These are phyloP conservation scores for Nasonia giraulti DNA, from an alignment of 1,140 invertebrate genomes.

Conservation along the genomic window DNA sequence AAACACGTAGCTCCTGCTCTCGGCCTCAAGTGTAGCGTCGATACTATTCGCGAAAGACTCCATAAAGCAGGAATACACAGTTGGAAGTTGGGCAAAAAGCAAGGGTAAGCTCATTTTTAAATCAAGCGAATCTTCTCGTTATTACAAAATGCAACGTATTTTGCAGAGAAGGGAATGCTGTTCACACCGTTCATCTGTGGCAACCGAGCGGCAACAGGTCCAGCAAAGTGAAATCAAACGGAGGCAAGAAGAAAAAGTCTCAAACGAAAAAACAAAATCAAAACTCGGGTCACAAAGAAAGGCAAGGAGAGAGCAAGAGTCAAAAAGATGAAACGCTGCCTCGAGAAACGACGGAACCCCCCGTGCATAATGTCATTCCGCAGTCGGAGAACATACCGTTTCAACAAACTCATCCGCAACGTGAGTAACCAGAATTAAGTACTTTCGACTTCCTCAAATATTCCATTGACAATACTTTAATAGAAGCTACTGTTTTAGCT, in stretches of 20 bases:
- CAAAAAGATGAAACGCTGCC: slow-evolving; percentile 38
- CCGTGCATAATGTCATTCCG: slow-evolving; percentile 55
- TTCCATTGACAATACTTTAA: slow-evolving; percentile 12
- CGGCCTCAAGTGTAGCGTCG: slow-evolving; percentile 71
- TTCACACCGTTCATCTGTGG: slow-evolving; percentile 72
- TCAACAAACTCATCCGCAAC: slow-evolving; percentile 57
- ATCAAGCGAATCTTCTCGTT: not conserved
- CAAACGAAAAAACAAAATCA: slow-evolving; percentile 57
- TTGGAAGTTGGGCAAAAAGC: slow-evolving; percentile 72
- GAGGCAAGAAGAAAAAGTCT: slow-evolving; percentile 63
- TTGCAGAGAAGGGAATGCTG: slow-evolving; percentile 68
- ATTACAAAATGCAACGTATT: slow-evolving; percentile 9
- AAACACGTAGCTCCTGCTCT: slow-evolving; percentile 71
- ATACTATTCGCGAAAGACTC: slow-evolving; percentile 70
- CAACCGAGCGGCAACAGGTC: slow-evolving; percentile 71
- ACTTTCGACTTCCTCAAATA: slow-evolving; percentile 22
- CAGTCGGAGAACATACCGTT: slow-evolving; percentile 59
- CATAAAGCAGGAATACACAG: slow-evolving; percentile 73
- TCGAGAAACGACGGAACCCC: slow-evolving; percentile 52
- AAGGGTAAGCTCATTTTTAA: slow-evolving; percentile 60
- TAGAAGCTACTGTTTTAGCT: slow-evolving; percentile 52
- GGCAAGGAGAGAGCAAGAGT: slow-evolving; percentile 22
- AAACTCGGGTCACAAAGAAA: not conserved
- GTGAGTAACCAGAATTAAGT: slow-evolving; percentile 30
- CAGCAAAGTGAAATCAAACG: slow-evolving; percentile 65